phyloP scores from a whole-genome alignment of 1,140 invertebrate genomes.

The Trichonephila clavata region DNA sequence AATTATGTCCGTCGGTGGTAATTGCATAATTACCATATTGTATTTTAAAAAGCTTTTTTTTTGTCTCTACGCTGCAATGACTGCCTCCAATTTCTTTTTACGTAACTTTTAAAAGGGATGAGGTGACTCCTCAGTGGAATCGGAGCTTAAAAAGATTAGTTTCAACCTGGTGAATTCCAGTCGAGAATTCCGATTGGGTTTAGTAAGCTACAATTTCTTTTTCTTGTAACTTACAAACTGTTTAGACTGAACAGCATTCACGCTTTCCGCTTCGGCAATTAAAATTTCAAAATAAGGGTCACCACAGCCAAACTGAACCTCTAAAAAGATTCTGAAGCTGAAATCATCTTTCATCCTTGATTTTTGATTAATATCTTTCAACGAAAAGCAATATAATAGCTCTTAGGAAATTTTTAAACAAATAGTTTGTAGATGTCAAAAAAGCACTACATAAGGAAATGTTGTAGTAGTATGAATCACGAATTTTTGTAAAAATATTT shows the following conservation, averaged over 20 bases:
- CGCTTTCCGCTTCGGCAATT: conserved; percentile 21
- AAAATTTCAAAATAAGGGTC: conserved; percentile 15
- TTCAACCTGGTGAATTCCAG: neutral
- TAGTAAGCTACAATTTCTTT: conserved; percentile 13
- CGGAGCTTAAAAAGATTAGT: conserved; percentile 37
- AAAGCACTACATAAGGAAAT: neutral
- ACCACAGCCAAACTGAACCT: neutral
- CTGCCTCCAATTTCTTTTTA: neutral
- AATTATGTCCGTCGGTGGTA: neutral
- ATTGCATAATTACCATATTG: neutral
- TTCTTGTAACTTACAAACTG: conserved; percentile 1
- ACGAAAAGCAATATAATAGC: neutral
- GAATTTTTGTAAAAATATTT: neutral
- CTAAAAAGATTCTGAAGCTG: neutral
- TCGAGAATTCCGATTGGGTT: neutral
- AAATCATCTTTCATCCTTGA: neutral
- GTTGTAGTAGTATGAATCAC: too few species aligned
- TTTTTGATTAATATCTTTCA: neutral
- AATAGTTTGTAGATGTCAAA: neutral
- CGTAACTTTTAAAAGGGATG: neutral
- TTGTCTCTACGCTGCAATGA: neutral
- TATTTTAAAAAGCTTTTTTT: neutral
- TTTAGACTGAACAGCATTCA: neutral
- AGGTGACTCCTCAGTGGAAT: neutral
- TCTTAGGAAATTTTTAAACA: too few species aligned